These are phyloP conservation scores for Diogma glabrata DNA, from an alignment of 2,888 invertebrate genomes.

Conservation along the genomic window DNA sequence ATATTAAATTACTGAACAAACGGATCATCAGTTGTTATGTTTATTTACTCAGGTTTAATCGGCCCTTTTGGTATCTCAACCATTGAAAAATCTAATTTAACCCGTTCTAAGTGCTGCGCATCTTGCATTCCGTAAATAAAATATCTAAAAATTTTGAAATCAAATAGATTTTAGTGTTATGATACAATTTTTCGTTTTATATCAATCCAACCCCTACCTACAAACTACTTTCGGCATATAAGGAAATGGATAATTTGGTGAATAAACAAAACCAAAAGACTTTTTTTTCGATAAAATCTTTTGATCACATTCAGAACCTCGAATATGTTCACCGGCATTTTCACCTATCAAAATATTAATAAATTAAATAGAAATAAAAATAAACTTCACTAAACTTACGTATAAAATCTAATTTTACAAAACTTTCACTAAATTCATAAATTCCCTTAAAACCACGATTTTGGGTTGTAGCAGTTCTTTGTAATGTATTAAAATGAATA, in stretches of 20 bases:
- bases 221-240: slow-evolving; percentile 95
- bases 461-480: slow-evolving; percentile 85
- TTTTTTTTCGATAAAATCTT: slow-evolving; percentile 90
- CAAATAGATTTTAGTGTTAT: slow-evolving; percentile 20
- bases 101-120: slow-evolving; percentile 88
- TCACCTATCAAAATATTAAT: slow-evolving; percentile 59
- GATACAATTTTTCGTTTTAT: background rate
- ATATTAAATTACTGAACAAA: slow-evolving; percentile 1
- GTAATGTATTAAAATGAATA: slow-evolving; percentile 83
- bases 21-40: slow-evolving; percentile 4
- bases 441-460: slow-evolving; percentile 97
- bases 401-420: slow-evolving; percentile 89
- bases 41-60: slow-evolving; percentile 60
- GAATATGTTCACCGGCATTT: slow-evolving; percentile 88
- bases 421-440: slow-evolving; percentile 96
- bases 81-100: slow-evolving; percentile 74
- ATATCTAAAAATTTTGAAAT: too few species aligned
- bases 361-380: background rate
- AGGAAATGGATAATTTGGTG: slow-evolving; percentile 91
- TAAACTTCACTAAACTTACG: slow-evolving; percentile 27
- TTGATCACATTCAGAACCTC: slow-evolving; percentile 97
- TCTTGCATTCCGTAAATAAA: slow-evolving; percentile 98
- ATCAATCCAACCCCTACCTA: slow-evolving; percentile 43
- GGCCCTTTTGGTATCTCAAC: slow-evolving; percentile 81
- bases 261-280: slow-evolving; percentile 84